Conservation (phyloP, 2,113 vertebrate species). For the Anas platyrhynchos region DNA sequence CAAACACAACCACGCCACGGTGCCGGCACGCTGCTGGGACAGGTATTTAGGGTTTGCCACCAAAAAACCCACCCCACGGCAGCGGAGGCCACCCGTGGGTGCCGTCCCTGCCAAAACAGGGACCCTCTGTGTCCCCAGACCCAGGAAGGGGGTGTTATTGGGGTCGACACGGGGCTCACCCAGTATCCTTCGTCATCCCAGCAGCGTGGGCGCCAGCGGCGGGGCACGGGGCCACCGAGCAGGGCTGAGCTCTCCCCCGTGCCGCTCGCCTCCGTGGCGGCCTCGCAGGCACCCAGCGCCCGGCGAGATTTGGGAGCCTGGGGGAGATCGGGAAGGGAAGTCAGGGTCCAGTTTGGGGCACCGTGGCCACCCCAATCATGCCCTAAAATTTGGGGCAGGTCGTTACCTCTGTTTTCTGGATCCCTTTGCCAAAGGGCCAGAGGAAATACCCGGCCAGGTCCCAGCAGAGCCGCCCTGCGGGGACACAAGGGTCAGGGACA, state of each 20-base stretch:
- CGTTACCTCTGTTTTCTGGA: slow-evolving; percentile 71
- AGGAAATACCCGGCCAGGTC: slow-evolving; percentile 80
- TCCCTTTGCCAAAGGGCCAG: slow-evolving; percentile 86
- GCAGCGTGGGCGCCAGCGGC: neutral
- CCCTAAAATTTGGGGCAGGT: accelerated
- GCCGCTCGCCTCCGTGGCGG: slow-evolving; percentile 23
- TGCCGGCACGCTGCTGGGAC: slow-evolving; percentile 45
- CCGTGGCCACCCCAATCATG: accelerated
- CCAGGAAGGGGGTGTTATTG: accelerated
- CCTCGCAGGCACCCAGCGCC: neutral
- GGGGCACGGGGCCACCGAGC: neutral
- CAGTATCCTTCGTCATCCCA: slow-evolving; percentile 48
- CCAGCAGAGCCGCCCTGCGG: slow-evolving; percentile 78
- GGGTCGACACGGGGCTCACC: slow-evolving; percentile 44
- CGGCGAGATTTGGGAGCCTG: neutral
- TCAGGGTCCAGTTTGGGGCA: accelerated
- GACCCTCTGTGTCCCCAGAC: accelerated
- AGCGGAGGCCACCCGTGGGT: accelerated
- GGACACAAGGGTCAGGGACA: accelerated
- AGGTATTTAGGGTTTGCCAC: accelerated
- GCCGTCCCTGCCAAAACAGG: accelerated
- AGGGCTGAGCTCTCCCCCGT: slow-evolving; percentile 61
- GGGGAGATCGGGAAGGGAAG: accelerated
- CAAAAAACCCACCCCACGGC: neutral
- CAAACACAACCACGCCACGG: slow-evolving; percentile 75